These are phyloP conservation scores for honey bee (Apis mellifera) DNA, from an alignment of 1,140 invertebrate species.

Conservation along the genomic window DNA sequence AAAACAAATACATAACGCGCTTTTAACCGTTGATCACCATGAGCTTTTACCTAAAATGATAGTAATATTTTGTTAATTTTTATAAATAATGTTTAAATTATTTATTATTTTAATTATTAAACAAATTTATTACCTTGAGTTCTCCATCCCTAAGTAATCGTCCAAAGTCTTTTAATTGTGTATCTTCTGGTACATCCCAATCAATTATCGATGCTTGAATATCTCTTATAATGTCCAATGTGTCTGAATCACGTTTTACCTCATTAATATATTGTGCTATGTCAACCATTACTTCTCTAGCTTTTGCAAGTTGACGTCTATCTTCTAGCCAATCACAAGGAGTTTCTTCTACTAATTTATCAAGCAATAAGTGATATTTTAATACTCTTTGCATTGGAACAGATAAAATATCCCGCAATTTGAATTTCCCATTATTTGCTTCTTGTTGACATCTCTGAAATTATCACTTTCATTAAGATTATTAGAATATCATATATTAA, in stretches of 20 bases:
- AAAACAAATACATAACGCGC: constrained; percentile 97
- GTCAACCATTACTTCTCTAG: constrained; percentile 98
- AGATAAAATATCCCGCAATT: constrained; percentile 95
- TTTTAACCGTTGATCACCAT: constrained; percentile 93
- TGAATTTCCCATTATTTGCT: constrained; percentile 97
- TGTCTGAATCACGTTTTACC: constrained; percentile 98
- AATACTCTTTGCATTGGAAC: constrained; percentile 99
- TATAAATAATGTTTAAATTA: neutral
- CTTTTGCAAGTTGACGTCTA: constrained; percentile 89
- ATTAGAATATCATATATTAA: constrained; percentile 23
- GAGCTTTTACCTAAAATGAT: constrained; percentile 86
- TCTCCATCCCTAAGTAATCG: constrained; percentile 95
- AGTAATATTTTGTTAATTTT: neutral
- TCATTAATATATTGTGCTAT: constrained; percentile 99
- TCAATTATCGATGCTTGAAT: constrained; percentile 93
- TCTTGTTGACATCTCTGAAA: constrained; percentile 94
- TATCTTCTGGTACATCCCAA: constrained; percentile 90
- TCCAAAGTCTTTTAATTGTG: constrained; percentile 93
- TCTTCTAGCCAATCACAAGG: constrained; percentile 91
- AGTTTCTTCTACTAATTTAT: constrained; percentile 96
- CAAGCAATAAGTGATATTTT: constrained; percentile 96
- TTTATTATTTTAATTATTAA: neutral
- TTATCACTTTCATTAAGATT: neutral
- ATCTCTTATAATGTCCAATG: constrained; percentile 93
- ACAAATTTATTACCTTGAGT: constrained; percentile 84